A percentile compares a stretch with the other conserved stretches of the same genome.
These are phyloP conservation scores for Drosophila borealis DNA, from an alignment of 2,888 invertebrate genomes.

Conservation along the genomic window DNA sequence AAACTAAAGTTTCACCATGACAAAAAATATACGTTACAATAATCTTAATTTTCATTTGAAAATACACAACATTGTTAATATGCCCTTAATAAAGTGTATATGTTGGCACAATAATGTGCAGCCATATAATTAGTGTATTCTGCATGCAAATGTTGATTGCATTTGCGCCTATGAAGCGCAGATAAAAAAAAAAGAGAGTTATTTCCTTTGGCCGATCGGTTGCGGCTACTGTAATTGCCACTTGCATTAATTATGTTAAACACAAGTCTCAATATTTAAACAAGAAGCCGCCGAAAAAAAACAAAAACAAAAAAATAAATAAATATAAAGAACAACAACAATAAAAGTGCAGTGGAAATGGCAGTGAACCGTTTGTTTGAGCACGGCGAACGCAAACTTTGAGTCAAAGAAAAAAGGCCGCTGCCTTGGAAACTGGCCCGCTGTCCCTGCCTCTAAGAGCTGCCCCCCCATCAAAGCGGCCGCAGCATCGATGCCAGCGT, in stretches of 20 bases:
- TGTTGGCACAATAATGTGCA: constrained; percentile 24
- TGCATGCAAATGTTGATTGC: constrained; percentile 70
- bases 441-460: not conserved
- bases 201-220: constrained; percentile 34
- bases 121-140: constrained; percentile 66
- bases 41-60: not conserved
- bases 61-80: not conserved
- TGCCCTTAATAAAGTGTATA: constrained; percentile 8
- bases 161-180: constrained; percentile 32
- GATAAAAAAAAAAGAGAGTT: constrained; percentile 17
- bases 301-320: constrained; percentile 5
- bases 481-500: constrained; percentile 60
- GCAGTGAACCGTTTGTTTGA: constrained; percentile 77
- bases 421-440: constrained; percentile 26
- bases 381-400: constrained; percentile 59
- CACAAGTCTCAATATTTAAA: constrained; percentile 76
- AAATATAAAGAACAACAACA: not conserved
- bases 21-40: too few relatives aligned
- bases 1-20: too few relatives aligned
- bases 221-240: constrained; percentile 69
- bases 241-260: constrained; percentile 78
- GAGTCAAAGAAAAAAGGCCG: constrained; percentile 56
- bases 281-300: constrained; percentile 57
- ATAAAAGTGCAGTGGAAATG: constrained; percentile 59
- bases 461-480: constrained; percentile 57